Base-by-base conservation (phyloP, 2,113 vertebrate species). In the Furnarius figulus region DNA sequence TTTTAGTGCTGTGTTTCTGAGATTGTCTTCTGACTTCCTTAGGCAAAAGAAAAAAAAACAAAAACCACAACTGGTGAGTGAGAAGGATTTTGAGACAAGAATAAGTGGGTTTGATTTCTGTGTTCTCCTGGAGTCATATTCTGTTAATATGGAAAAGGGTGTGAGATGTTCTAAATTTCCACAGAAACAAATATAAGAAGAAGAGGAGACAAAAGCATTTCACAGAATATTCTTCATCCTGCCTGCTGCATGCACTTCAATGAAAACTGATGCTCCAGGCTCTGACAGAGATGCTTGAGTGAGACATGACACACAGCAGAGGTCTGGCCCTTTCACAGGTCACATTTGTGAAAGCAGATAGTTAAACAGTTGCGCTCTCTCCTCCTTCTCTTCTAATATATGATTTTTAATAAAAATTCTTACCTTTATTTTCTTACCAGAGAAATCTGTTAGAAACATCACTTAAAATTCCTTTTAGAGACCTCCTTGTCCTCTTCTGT, bases 401-500 rank as follows among this genome's bases (percentile, higher is more conserved):
- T 49, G n/a, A 12, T 76, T 95, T 95, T 88, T 62, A 91, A 77
- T 74, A 89, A 94, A 90, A 83, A 46, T 12, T 42, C 40, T 42
- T 42, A 42, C 40, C 40, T 15, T 42, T 42, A 15, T 42, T 42
- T 42, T 42, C 40, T 42, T 42, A 42, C 40, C 79, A 56, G 73
- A 84, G 8, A 93, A 95, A 89, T 79, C 35, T 66, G 37, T 87
- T 73, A 96, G 66, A 92, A 95, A 73, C 40, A 94, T 52, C 66
- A 93, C 47, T 97, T 96, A 90, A 94, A 96, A 97, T 97, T 96
- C 81, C 84, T 92, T 84, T 63, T 91, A 65, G 71, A 94, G 85
- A 94, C 52, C 35, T 83, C 65, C 27, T 83, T 90, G 58, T 35
- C 47, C 68, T 95, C 47, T 93, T 81, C 74, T 91, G 31, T 80